These are phyloP conservation scores for Agriopis aurantiaria DNA, from an alignment of 2,888 invertebrate genomes.

Conservation along the genomic window DNA sequence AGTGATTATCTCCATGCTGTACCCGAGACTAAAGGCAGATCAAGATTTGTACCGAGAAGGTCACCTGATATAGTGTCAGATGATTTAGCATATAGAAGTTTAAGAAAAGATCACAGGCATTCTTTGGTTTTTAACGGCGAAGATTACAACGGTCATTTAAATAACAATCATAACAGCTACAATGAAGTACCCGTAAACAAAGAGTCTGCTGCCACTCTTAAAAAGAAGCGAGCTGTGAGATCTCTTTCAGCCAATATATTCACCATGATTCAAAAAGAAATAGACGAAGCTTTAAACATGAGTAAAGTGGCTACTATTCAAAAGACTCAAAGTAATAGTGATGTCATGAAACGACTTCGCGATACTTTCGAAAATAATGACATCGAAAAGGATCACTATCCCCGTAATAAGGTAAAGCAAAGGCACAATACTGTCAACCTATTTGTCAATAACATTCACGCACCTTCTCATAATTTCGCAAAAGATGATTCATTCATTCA, in stretches of 20 bases:
- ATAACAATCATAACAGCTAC: conserved; percentile 76
- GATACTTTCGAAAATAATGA: conserved; percentile 80
- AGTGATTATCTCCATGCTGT: conserved; percentile 94
- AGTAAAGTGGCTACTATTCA: conserved; percentile 83
- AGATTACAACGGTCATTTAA: conserved; percentile 79
- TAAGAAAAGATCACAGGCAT: conserved; percentile 92
- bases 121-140: conserved; percentile 80
- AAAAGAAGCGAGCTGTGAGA: conserved; percentile 92
- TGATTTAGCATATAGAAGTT: conserved; percentile 94
- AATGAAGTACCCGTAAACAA: conserved; percentile 70
- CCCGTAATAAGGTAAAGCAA: conserved; percentile 84
- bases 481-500: conserved; percentile 85
- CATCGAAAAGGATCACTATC: conserved; percentile 74
- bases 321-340: conserved; percentile 88
- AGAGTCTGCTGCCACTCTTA: conserved; percentile 79
- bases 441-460: conserved; percentile 80
- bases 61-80: conserved; percentile 94
- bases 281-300: conserved; percentile 86
- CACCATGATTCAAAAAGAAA: conserved; percentile 90
- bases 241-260: conserved; percentile 95
- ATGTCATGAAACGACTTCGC: conserved; percentile 82
- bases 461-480: conserved; percentile 80
- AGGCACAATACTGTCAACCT: conserved; percentile 82
- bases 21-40: conserved; percentile 87
- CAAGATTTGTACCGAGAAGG: conserved; percentile 88